Conservation (phyloP, 92 coral and sea anemone genomes). For the Umimayanthus kanabou region DNA sequence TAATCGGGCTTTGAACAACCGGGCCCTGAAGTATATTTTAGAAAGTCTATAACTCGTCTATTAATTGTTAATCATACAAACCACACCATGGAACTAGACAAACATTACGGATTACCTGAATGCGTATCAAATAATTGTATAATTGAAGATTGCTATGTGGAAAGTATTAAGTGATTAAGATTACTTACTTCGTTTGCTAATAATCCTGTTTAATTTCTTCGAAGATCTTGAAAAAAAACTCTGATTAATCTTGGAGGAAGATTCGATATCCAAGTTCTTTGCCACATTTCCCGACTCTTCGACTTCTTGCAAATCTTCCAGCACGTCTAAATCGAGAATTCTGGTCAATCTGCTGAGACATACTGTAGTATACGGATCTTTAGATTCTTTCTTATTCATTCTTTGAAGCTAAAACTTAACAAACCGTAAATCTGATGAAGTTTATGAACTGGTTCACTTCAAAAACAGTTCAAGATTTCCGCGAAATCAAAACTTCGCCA, state of each 20-base stretch:
- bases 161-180: not conserved
- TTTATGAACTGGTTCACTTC: not conserved
- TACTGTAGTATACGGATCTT: slow-evolving; percentile 84
- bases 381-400: slow-evolving; percentile 81
- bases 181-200: slow-evolving; percentile 74
- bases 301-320: slow-evolving; percentile 84
- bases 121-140: too few species aligned
- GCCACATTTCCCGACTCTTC: slow-evolving; percentile 83
- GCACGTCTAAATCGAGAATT: slow-evolving; percentile 79
- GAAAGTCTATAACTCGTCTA: too few species aligned
- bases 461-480: slow-evolving; percentile 50
- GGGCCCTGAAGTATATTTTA: too few species aligned
- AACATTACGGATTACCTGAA: too few species aligned
- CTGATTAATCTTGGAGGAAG: slow-evolving; percentile 61
- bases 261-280: slow-evolving; percentile 76
- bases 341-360: slow-evolving; percentile 83
- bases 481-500: slow-evolving; percentile 57
- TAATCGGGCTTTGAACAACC: too few species aligned
- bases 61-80: too few species aligned
- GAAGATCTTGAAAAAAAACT: slow-evolving; percentile 82
- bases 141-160: too few species aligned
- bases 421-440: not conserved
- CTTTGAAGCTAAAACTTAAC: not conserved
- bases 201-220: slow-evolving; percentile 77
- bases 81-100: too few species aligned